Evolutionary conservation across 2,113 vertebrate genomes (phyloP).

Genomic region (Hirundichthys speculiger): DNA sequence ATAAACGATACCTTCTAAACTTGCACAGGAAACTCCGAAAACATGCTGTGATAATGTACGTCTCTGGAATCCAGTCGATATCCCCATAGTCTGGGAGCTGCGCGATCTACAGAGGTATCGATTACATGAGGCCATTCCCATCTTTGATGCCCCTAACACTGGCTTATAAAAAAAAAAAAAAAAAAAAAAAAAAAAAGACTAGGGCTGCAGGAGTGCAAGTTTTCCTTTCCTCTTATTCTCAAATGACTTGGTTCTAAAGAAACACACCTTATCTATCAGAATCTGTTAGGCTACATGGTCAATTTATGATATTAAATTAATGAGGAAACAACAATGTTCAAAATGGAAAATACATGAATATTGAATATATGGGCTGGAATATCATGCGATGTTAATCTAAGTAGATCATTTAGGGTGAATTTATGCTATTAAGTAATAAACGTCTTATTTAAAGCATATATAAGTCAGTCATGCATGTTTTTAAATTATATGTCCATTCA

Average conservation of each 20-base stretch:
- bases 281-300: background rate
- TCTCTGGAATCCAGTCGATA: conserved; percentile 76
- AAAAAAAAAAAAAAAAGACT: conserved; percentile 13
- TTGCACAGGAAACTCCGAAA: conserved; percentile 75
- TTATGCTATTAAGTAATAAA: too few species aligned
- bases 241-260: background rate
- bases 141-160: conserved; percentile 50
- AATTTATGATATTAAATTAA: background rate
- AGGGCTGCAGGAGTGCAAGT: conserved; percentile 1
- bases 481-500: background rate
- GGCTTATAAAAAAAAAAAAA: too few species aligned
- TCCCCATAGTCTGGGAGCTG: conserved; percentile 57
- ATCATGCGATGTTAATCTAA: background rate
- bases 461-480: background rate
- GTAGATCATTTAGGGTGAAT: too few species aligned
- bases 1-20: conserved; percentile 81
- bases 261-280: background rate
- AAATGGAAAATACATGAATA: background rate
- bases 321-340: background rate
- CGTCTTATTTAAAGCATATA: background rate
- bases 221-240: conserved; percentile 2
- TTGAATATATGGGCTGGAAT: background rate
- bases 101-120: conserved; percentile 64
- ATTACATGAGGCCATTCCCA: conserved; percentile 65
- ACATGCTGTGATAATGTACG: conserved; percentile 77